These are phyloP conservation scores for Parochlus steinenii DNA, from an alignment of 2,888 invertebrate species.

Conservation along the genomic window DNA sequence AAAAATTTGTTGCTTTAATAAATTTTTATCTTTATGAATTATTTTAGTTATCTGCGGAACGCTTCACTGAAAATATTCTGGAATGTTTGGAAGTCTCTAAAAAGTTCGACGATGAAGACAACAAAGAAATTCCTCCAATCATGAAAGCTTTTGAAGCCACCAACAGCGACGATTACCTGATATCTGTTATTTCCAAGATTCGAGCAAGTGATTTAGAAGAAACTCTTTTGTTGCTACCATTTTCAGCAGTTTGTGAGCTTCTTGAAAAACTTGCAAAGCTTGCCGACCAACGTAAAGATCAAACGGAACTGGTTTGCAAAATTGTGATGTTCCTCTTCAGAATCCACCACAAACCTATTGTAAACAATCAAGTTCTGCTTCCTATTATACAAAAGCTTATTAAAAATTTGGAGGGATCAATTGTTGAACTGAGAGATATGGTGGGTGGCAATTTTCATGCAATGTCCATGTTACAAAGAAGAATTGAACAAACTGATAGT, in stretches of 20 bases:
- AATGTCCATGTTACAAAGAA: conserved; percentile 54
- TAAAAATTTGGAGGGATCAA: conserved; percentile 19
- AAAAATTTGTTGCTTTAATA: conserved; percentile 16
- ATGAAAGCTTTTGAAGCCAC: conserved; percentile 64
- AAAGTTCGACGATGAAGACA: conserved; percentile 26
- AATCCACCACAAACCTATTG: conserved; percentile 64
- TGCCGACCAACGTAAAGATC: conserved; percentile 43
- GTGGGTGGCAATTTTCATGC: conserved; percentile 77
- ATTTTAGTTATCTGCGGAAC: conserved; percentile 22
- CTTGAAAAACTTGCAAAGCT: conserved; percentile 53
- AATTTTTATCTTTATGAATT: conserved; percentile 4
- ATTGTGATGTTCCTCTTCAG: conserved; percentile 59
- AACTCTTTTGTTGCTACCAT: conserved; percentile 69
- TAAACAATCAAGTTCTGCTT: conserved; percentile 50
- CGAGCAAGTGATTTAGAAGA: conserved; percentile 85
- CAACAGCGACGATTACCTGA: conserved; percentile 61
- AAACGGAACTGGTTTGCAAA: conserved; percentile 61
- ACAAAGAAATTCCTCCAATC: conserved; percentile 46
- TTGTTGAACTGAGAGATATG: conserved; percentile 43
- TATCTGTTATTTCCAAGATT: conserved; percentile 61
- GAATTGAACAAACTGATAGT: conserved; percentile 56
- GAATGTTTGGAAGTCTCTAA: conserved; percentile 75
- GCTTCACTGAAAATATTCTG: conserved; percentile 68
- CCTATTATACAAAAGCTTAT: conserved; percentile 22
- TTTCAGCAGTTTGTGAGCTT: conserved; percentile 62